phyloP scores from a whole-genome alignment of 1,140 invertebrate genomes.

The Copidosoma floridanum region DNA sequence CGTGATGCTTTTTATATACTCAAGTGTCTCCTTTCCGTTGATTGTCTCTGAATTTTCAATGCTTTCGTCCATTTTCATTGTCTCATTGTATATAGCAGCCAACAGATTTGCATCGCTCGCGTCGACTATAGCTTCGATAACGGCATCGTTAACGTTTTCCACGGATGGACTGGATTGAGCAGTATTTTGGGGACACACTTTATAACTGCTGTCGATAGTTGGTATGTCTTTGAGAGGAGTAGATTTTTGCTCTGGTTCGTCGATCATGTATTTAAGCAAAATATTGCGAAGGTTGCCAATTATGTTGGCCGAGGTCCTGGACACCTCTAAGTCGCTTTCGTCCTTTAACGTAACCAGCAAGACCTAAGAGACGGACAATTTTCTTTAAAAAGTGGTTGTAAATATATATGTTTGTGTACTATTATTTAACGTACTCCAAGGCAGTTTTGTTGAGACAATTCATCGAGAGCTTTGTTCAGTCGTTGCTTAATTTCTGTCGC shows the following conservation, averaged over 20 bases:
- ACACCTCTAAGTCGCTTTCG: slow-evolving; percentile 70
- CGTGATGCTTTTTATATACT: slow-evolving; percentile 52
- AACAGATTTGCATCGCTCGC: slow-evolving; percentile 61
- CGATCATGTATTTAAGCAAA: slow-evolving; percentile 61
- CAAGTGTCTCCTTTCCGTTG: slow-evolving; percentile 45
- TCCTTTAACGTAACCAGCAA: slow-evolving; percentile 65
- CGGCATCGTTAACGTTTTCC: slow-evolving; percentile 34
- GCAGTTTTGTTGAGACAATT: slow-evolving; percentile 65
- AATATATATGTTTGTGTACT: too few relatives aligned
- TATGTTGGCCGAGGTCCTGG: slow-evolving; percentile 61
- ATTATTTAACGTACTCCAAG: slow-evolving; percentile 61
- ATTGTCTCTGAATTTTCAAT: slow-evolving; percentile 29
- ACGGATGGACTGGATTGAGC: slow-evolving; percentile 11
- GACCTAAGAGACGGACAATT: slow-evolving; percentile 52
- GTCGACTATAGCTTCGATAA: slow-evolving; percentile 52
- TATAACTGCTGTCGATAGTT: slow-evolving; percentile 38
- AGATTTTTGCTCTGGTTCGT: slow-evolving; percentile 41
- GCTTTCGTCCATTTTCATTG: slow-evolving; percentile 46
- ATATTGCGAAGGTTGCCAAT: slow-evolving; percentile 61
- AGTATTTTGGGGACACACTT: slow-evolving; percentile 6
- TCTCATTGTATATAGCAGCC: slow-evolving; percentile 57
- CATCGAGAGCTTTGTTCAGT: slow-evolving; percentile 65
- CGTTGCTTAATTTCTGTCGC: slow-evolving; percentile 66
- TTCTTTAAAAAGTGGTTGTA: neutral
- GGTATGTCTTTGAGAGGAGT: slow-evolving; percentile 49